Evolutionary conservation across 2,113 vertebrate genomes (phyloP).

Genomic region (Athene noctua): DNA sequence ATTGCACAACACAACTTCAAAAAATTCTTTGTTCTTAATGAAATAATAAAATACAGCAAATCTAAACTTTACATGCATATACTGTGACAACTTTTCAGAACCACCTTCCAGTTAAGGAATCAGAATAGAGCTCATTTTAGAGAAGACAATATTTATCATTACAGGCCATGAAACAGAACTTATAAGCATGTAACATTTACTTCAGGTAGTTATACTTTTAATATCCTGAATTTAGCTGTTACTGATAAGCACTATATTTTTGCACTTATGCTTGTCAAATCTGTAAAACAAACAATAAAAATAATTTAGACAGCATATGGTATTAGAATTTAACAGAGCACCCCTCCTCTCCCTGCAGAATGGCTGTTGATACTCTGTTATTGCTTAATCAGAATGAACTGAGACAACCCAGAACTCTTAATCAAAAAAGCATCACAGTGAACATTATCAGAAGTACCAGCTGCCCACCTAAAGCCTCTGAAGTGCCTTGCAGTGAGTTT

Average conservation of each 20-base stretch:
- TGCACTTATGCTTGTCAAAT: rapidly evolving
- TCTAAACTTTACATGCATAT: neutral
- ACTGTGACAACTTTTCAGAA: neutral
- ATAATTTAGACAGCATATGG: neutral
- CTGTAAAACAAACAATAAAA: neutral
- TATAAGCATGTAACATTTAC: neutral
- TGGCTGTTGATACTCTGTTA: neutral
- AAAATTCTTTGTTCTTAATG: neutral
- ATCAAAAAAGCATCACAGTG: neutral
- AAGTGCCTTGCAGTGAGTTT: neutral
- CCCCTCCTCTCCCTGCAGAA: neutral
- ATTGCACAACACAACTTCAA: neutral
- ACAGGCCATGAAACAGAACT: neutral
- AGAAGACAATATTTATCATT: neutral
- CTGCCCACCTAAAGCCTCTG: neutral
- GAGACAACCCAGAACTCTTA: neutral
- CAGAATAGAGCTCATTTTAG: neutral
- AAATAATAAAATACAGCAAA: neutral
- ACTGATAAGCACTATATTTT: neutral
- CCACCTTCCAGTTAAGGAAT: neutral
- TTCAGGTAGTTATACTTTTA: neutral
- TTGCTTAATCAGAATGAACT: neutral
- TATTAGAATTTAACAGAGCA: neutral
- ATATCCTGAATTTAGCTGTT: neutral
- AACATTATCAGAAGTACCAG: neutral